These are phyloP conservation scores for Sphecodes monilicornis DNA, from an alignment of 2,888 invertebrate species.

Conservation along the genomic window DNA sequence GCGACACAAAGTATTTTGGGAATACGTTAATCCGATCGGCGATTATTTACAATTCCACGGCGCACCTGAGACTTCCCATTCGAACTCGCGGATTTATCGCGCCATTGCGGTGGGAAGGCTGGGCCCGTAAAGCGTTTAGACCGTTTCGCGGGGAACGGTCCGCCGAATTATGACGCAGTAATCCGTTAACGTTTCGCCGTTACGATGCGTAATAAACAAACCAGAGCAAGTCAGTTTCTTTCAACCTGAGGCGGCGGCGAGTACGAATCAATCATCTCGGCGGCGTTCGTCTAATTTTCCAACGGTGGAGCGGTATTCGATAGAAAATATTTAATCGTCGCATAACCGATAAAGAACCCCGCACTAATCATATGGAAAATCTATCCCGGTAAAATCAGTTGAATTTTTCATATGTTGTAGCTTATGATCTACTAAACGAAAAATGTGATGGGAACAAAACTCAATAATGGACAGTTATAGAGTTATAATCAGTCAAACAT, in stretches of 20 bases:
- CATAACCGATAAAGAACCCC: not conserved
- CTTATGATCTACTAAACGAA: too few relatives aligned
- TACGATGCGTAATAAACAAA: not conserved
- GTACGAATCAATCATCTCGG: not conserved
- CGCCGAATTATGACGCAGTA: not conserved
- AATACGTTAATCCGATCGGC: slow-evolving; percentile 32
- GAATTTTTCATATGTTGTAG: too few relatives aligned
- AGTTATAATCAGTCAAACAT: too few relatives aligned
- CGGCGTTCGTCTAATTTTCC: not conserved
- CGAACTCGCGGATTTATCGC: slow-evolving; percentile 22
- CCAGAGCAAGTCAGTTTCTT: not conserved
- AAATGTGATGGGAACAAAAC: too few relatives aligned
- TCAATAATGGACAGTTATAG: too few relatives aligned
- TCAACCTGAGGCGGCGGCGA: not conserved
- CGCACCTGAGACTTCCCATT: slow-evolving; percentile 33
- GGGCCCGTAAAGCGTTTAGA: slow-evolving; percentile 2
- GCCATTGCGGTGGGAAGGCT: not conserved
- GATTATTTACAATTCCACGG: slow-evolving; percentile 34
- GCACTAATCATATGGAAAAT: too few relatives aligned
- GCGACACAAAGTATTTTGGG: slow-evolving; percentile 31
- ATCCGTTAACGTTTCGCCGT: slow-evolving; percentile 2
- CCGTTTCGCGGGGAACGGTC: not conserved
- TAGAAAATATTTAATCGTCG: not conserved
- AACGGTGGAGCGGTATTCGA: not conserved
- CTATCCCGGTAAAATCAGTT: too few relatives aligned